Conservation (phyloP, 92 coral and sea anemone genomes). For the Porites evermanni region DNA sequence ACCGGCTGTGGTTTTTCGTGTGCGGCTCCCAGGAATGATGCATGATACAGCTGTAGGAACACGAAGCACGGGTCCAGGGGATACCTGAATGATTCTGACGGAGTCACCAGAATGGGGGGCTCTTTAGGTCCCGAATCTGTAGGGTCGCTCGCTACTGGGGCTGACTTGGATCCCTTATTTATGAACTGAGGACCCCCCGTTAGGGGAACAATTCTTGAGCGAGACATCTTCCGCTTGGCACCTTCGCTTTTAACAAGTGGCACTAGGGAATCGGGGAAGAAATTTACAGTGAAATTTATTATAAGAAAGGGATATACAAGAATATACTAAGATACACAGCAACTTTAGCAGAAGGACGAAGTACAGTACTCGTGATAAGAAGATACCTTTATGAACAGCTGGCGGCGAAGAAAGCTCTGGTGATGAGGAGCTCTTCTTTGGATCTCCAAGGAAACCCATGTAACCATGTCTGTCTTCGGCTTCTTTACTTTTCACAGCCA, state of each 20-base stretch:
- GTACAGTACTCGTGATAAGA: not conserved
- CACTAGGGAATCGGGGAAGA: not conserved
- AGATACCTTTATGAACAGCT: constrained; percentile 67
- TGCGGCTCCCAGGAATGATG: constrained; percentile 75
- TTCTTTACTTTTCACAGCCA: constrained; percentile 38
- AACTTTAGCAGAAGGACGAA: not conserved
- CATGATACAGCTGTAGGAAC: constrained; percentile 93
- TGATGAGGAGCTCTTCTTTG: constrained; percentile 84
- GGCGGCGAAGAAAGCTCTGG: constrained; percentile 85
- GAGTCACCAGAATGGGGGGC: constrained; percentile 69
- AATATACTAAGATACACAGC: not conserved
- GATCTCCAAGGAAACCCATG: constrained; percentile 15
- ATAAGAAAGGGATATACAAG: not conserved
- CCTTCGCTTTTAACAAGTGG: constrained; percentile 6
- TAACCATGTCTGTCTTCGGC: constrained; percentile 51
- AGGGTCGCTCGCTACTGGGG: constrained; percentile 14
- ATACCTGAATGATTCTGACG: constrained; percentile 77
- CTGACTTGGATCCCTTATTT: constrained; percentile 16
- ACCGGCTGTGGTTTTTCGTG: constrained; percentile 88
- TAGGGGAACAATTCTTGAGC: constrained; percentile 31
- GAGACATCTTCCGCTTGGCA: constrained; percentile 23
- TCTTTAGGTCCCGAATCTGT: constrained; percentile 57
- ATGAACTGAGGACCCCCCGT: constrained; percentile 5
- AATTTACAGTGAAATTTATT: not conserved
- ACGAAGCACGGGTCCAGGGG: constrained; percentile 94